Conservation (phyloP, 2,797 vertebrate species). For the Hydrophis major region DNA sequence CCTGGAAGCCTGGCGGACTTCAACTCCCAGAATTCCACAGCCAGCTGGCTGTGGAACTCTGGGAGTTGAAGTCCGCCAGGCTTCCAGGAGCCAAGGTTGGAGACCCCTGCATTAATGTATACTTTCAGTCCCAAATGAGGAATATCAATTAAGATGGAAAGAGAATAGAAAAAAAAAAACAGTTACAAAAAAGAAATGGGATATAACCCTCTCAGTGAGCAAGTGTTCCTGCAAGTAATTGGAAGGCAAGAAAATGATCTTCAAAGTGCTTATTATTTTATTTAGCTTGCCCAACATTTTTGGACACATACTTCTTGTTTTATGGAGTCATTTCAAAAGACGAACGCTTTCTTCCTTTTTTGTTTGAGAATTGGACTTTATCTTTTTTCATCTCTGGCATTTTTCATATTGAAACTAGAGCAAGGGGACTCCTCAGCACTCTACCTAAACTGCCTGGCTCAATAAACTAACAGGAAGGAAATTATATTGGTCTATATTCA, state of each 20-base stretch:
- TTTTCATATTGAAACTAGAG: background rate
- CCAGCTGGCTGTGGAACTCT: no score
- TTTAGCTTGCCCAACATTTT: background rate
- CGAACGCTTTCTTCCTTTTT: background rate
- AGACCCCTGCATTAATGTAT: background rate
- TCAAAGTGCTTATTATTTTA: background rate
- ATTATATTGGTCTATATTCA: background rate
- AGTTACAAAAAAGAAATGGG: background rate
- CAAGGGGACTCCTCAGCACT: background rate
- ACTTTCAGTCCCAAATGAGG: background rate
- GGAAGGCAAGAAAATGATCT: background rate
- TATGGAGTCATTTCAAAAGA: background rate
- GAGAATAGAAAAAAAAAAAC: background rate
- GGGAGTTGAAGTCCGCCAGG: no score
- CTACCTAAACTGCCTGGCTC: background rate
- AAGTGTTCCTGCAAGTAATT: background rate
- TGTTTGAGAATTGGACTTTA: background rate
- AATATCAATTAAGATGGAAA: background rate
- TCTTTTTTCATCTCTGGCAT: background rate
- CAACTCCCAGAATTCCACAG: no score
- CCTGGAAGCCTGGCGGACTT: no score
- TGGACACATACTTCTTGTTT: background rate
- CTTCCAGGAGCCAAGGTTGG: no score
- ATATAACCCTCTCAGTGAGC: background rate
- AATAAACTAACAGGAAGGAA: background rate